phyloP scores from a whole-genome alignment of 1,140 invertebrate species.

The Rhopalosiphum maidis region DNA sequence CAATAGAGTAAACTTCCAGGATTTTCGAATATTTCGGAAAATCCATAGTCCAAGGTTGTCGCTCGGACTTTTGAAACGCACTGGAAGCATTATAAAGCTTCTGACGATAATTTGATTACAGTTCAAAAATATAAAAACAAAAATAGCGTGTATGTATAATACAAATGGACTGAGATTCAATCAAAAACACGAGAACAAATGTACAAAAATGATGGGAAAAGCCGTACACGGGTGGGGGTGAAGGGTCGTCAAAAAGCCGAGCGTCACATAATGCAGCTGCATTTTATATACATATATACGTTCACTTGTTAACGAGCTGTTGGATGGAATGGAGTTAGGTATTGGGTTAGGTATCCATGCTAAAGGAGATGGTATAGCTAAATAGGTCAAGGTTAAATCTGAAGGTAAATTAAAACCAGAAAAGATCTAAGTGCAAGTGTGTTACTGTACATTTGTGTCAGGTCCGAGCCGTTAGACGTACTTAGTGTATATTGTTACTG shows the following conservation, averaged over 20 bases:
- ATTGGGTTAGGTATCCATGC: constrained; percentile 41
- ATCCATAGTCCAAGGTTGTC: constrained; percentile 31
- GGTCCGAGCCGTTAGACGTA: constrained; percentile 33
- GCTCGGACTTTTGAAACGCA: background rate
- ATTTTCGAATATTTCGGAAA: background rate
- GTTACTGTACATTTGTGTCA: constrained; percentile 27
- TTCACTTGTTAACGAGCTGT: background rate
- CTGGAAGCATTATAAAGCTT: constrained; percentile 17
- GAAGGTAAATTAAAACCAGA: constrained; percentile 53
- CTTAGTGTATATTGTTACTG: background rate
- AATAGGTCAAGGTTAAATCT: constrained; percentile 15
- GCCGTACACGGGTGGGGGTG: background rate
- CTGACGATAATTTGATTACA: constrained; percentile 17
- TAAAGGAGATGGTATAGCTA: background rate
- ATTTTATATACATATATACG: background rate
- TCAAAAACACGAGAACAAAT: constrained; percentile 11
- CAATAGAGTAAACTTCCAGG: background rate
- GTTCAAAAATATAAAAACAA: constrained; percentile 24
- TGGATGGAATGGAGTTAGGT: background rate
- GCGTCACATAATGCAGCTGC: constrained; percentile 24
- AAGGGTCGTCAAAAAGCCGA: constrained; percentile 24
- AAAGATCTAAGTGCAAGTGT: constrained; percentile 55
- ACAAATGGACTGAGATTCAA: constrained; percentile 4
- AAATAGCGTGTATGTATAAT: background rate
- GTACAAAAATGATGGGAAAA: constrained; percentile 19